Evolutionary conservation across 2,888 invertebrate species (phyloP), one percentile per base, ranked within the genome.

Genomic region (Timandra comae): DNA sequence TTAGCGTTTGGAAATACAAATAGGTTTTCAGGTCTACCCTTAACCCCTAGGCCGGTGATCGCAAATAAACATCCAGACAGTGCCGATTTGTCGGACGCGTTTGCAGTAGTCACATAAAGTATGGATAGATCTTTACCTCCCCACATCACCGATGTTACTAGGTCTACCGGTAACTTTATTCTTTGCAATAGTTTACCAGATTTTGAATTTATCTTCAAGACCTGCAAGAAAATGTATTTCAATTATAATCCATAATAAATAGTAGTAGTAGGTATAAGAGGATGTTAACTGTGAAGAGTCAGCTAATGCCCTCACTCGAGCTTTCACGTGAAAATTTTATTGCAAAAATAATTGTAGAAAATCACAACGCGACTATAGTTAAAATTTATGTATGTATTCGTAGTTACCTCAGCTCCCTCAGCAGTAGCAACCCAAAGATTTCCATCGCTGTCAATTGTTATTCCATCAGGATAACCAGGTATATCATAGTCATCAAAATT

Each of bases 391-490:
- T n/a, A n/a, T n/a, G n/a, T n/a, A n/a, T n/a, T n/a, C n/a, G 16
- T 5, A 16, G 4, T 68, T 70, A 94, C 90, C 63, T 89, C 86
- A 40, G 88, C 88, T 7, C 91, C 93, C 35, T 82, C 80, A 56
- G 74, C 90, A 33, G 90, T 70, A 2, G 91, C 91, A 4, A 95
- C 87, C 94, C 95, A 95, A 8, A 95, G 76, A 60, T 94, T 92
- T 21, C 90, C 94, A 33, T 92, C 88, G 2, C 76, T 79, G 57
- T 95, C 95, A 30, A 93, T 92, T 0, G 94, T 93, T 93, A 95
- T 94, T 5, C 91, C 91, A 63, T 91, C 91, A 0, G 91, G 91
- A n/a, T 76, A 41, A 2, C 91, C 90, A 3, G 80, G 63, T 4
- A 91, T 69, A 41, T 88, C 85, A 53, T 89, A 81, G 2, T 85